A percentile compares a stretch with the other conserved stretches of the same genome.
Conservation (phyloP, 2,888 invertebrate genomes). For the Antheraea assamensis region DNA sequence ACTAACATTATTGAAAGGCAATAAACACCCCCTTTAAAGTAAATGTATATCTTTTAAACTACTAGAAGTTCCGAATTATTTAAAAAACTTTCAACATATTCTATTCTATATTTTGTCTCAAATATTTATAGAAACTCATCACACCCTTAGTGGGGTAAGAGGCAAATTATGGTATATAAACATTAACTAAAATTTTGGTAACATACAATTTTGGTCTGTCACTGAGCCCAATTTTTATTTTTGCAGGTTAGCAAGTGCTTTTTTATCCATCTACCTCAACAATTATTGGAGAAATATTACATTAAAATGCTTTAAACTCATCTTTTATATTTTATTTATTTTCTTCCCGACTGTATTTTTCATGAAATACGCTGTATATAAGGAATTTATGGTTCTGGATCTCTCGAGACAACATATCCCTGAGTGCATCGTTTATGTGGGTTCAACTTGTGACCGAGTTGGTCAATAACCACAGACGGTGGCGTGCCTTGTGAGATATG, state of each 20-base stretch:
- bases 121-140: not conserved
- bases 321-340: not conserved
- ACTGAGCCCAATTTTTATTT: not conserved
- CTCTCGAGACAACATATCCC: constrained; percentile 58
- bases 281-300: not conserved
- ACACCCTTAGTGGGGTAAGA: no score
- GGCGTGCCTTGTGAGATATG: constrained; percentile 69
- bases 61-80: no score
- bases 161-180: not conserved
- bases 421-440: constrained; percentile 51
- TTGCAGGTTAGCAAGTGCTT: constrained; percentile 12
- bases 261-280: constrained; percentile 1
- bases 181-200: not conserved
- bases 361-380: not conserved
- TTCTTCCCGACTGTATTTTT: not conserved
- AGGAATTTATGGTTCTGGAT: constrained; percentile 33
- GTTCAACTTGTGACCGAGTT: constrained; percentile 48
- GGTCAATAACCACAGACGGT: constrained; percentile 65
- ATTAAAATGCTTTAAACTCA: not conserved
- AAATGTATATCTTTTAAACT: not conserved
- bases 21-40: not conserved
- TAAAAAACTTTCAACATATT: no score
- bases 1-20: not conserved
- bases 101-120: no score
- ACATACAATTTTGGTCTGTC: not conserved